Conservation (phyloP, 2,797 vertebrate genomes). For the Sciurus vulgaris region DNA sequence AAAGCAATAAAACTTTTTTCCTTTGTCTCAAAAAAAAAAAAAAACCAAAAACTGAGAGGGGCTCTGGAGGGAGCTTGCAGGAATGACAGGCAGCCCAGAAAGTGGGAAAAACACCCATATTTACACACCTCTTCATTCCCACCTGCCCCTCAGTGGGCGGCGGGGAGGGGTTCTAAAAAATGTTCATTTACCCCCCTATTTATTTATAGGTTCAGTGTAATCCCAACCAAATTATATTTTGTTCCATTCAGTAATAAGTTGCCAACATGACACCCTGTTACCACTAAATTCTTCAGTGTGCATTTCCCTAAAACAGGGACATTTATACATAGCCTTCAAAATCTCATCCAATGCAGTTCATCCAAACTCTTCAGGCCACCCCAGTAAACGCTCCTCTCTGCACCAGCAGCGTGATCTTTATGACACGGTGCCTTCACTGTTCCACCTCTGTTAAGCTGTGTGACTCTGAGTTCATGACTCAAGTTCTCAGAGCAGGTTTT, state of each 20-base stretch:
- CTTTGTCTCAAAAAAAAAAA: no score
- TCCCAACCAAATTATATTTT: background rate
- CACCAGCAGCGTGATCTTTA: rapidly evolving
- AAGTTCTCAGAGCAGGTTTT: background rate
- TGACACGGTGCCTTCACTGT: rapidly evolving
- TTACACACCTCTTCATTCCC: background rate
- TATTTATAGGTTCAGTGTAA: background rate
- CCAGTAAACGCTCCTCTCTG: rapidly evolving
- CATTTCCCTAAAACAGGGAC: background rate
- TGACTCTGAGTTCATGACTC: background rate
- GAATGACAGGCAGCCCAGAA: rapidly evolving
- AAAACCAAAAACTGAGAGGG: no score
- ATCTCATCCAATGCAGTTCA: no score
- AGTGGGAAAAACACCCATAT: rapidly evolving
- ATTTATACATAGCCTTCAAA: no score
- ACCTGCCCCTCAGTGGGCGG: background rate
- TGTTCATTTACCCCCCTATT: background rate
- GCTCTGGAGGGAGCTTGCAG: background rate
- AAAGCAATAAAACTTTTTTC: no score
- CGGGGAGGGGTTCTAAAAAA: background rate
- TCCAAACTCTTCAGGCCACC: rapidly evolving
- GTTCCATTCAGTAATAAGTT: no score
- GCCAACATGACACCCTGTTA: rapidly evolving
- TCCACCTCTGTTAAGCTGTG: background rate
- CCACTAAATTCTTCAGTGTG: background rate